Evolutionary conservation across 2,797 vertebrate genomes (phyloP).

Genomic region (Moxostoma hubbsi): DNA sequence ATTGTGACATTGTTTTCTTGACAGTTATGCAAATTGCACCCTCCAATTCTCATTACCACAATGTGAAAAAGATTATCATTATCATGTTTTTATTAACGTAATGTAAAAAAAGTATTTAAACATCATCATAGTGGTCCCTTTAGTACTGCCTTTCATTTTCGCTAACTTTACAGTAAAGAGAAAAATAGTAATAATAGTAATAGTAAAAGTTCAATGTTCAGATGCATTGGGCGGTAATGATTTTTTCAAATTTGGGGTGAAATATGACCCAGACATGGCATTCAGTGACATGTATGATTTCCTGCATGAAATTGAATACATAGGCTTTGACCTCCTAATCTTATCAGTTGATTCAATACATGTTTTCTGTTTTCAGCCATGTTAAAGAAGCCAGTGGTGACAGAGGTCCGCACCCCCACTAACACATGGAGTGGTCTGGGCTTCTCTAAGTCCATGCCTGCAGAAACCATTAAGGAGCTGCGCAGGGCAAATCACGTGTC

Average conservation of each 20-base stretch:
- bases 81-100: too few species aligned
- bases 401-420: slow-evolving; percentile 88
- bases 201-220: too few species aligned
- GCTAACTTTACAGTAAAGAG: too few species aligned
- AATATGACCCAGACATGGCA: background rate
- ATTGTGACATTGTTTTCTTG: too few species aligned
- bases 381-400: slow-evolving; percentile 90
- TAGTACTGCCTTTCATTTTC: too few species aligned
- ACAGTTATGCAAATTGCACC: too few species aligned
- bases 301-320: background rate
- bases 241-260: background rate
- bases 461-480: slow-evolving; percentile 89
- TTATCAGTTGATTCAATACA: background rate
- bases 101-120: too few species aligned
- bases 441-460: slow-evolving; percentile 91
- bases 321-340: background rate
- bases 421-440: slow-evolving; percentile 91
- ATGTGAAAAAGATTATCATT: too few species aligned
- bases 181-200: too few species aligned
- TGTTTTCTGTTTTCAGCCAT: slow-evolving; percentile 74
- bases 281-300: background rate
- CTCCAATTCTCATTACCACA: too few species aligned
- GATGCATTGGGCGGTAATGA: too few species aligned
- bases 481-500: slow-evolving; percentile 85
- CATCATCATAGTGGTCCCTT: too few species aligned